Evolutionary conservation across 1,140 invertebrate species (phyloP), one percentile per base, ranked within the genome.

Genomic region (Mamestra configurata): DNA sequence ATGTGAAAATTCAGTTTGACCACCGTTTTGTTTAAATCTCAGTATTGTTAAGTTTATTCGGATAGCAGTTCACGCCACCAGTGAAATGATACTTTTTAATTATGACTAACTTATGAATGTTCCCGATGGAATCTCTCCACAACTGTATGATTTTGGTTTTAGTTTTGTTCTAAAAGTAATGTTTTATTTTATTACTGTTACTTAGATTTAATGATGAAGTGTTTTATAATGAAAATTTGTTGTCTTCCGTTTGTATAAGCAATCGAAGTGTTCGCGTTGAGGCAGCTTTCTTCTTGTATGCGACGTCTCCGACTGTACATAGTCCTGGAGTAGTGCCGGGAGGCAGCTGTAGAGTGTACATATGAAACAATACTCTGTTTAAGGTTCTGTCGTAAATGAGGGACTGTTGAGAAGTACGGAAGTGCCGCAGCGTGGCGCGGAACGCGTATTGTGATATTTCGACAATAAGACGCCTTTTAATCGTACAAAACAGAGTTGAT

Each of bases 31-130:
- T 84, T 87, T 79, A 86, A 90, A 93, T 93, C 90, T 92, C 90
- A 92, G 89, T 93, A 93, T 93, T 92, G 88, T 89, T 92, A 92
- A 93, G 90, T 91, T 90, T 79, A 71, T 73, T 76, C 79, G 73
- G 46, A 43, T 37, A 61, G 78, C 72, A 31, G 78, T 64, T 70
- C 73, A 46, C n/a, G 59, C 46, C 53, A 68, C 82, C 80, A 84
- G 85, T 86, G 85, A 80, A 15, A 53, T 40, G 61, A 75, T 75
- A 27, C 53, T 75, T 46, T 59, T 27, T 49, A 57, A 27, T 83
- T 84, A 59, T 79, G 68, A 71, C 49, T 66, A 61, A 77, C 73
- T 73, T 71, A 53, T 79, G 78, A 72, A 76, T 37, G 40, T 72
- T 73, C 71, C 79, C 43, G 51, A 68, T 79, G 73, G 84, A 86